A percentile compares a stretch with the other conserved stretches of the same genome.
Conservation (phyloP, 2,888 invertebrate species). For the Heterodera filipjevi region DNA sequence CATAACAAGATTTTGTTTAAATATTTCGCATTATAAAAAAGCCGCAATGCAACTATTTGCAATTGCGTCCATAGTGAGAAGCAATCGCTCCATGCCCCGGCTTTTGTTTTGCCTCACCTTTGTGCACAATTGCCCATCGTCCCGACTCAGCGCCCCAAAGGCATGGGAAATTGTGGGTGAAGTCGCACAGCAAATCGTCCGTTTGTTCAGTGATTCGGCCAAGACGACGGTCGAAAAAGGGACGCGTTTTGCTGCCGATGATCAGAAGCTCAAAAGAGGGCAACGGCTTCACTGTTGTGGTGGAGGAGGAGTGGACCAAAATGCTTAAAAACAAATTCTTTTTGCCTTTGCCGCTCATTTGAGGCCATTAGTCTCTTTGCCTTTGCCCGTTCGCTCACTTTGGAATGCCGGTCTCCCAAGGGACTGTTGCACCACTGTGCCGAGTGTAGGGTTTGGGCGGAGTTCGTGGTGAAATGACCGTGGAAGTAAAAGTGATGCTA, state of each 20-base stretch:
- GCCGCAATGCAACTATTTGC: too few relatives aligned
- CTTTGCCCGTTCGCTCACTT: too few relatives aligned
- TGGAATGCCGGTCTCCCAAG: slow-evolving; percentile 4
- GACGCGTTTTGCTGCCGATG: slow-evolving; percentile 54
- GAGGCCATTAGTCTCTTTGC: too few relatives aligned
- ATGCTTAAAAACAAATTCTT: too few relatives aligned
- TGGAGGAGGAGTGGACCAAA: not conserved
- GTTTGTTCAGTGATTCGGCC: slow-evolving; percentile 54
- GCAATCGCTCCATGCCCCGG: too few relatives aligned
- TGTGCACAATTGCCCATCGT: slow-evolving; percentile 58
- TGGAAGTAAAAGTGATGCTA: slow-evolving; percentile 17
- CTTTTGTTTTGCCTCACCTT: slow-evolving; percentile 41
- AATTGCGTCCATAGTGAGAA: too few relatives aligned
- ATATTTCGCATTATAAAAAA: too few relatives aligned
- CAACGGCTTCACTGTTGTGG: slow-evolving; percentile 18
- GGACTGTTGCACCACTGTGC: not conserved
- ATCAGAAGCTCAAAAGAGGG: slow-evolving; percentile 58
- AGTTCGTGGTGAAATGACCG: not conserved
- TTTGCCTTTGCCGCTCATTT: too few relatives aligned
- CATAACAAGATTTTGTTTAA: too few relatives aligned
- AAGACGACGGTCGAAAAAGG: slow-evolving; percentile 56
- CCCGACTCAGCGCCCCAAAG: slow-evolving; percentile 63
- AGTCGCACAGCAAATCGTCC: slow-evolving; percentile 58
- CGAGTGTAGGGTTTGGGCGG: not conserved
- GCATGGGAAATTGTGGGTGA: slow-evolving; percentile 58